Conservation (phyloP, 2,888 invertebrate genomes). For the Thera obeliscata region DNA sequence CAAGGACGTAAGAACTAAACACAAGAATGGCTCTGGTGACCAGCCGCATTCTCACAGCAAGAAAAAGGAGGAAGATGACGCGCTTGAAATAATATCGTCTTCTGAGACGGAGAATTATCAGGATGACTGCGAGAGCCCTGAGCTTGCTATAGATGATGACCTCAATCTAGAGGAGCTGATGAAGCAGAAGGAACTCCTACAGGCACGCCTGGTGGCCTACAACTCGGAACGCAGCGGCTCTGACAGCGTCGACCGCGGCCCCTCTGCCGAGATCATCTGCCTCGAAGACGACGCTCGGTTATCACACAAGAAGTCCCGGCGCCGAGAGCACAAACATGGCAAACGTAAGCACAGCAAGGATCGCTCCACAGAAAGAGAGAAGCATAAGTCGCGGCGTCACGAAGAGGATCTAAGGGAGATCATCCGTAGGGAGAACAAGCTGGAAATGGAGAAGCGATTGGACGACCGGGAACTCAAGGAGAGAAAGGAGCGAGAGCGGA, state of each 20-base stretch:
- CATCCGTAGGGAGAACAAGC: slow-evolving; percentile 66
- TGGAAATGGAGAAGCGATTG: slow-evolving; percentile 63
- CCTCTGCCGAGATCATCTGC: slow-evolving; percentile 53
- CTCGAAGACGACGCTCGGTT: slow-evolving; percentile 67
- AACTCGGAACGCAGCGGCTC: slow-evolving; percentile 87
- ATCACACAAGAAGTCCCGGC: slow-evolving; percentile 65
- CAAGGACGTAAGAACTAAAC: slow-evolving; percentile 43
- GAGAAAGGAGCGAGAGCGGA: slow-evolving; percentile 49
- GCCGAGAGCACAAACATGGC: slow-evolving; percentile 57
- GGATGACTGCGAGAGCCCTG: slow-evolving; percentile 88
- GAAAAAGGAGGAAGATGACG: slow-evolving; percentile 48
- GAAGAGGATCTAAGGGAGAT: slow-evolving; percentile 75
- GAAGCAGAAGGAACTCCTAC: slow-evolving; percentile 93
- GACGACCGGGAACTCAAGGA: slow-evolving; percentile 74
- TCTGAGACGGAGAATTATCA: slow-evolving; percentile 86
- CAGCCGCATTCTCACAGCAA: slow-evolving; percentile 30
- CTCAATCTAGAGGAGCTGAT: slow-evolving; percentile 94
- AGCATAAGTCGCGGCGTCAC: slow-evolving; percentile 58
- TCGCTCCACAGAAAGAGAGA: slow-evolving; percentile 59
- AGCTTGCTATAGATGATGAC: slow-evolving; percentile 91
- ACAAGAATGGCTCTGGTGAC: slow-evolving; percentile 62
- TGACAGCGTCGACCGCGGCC: slow-evolving; percentile 51
- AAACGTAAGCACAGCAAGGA: slow-evolving; percentile 73
- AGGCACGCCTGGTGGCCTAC: slow-evolving; percentile 91
- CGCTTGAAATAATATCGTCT: slow-evolving; percentile 87